phyloP scores from a whole-genome alignment of 2,797 vertebrate species.

The Babyrousa celebensis region DNA sequence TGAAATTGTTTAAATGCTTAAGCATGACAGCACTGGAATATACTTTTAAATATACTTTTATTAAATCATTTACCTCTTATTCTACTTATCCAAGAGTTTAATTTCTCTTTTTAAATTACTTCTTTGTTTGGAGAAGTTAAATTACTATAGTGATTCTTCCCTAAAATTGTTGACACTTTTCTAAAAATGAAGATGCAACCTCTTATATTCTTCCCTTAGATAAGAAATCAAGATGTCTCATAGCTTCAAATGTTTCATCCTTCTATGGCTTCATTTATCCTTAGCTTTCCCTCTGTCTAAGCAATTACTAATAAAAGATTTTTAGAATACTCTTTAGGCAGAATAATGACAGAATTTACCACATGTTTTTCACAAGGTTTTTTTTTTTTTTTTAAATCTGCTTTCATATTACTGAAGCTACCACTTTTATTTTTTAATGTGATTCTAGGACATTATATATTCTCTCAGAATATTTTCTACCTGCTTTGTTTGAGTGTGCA shows the following conservation, averaged over 20 bases:
- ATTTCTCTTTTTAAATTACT: neutral
- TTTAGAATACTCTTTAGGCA: neutral
- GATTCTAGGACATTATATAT: neutral
- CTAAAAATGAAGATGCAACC: neutral
- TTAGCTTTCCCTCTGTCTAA: neutral
- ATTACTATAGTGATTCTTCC: neutral
- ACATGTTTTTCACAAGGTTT: neutral
- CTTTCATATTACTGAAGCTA: neutral
- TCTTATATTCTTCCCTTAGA: neutral
- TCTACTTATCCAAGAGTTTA: neutral
- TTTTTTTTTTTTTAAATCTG: neutral
- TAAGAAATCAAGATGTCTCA: neutral
- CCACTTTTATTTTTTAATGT: neutral
- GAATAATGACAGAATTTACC: neutral
- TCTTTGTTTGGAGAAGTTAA: neutral
- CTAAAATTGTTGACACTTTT: neutral
- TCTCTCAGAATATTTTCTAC: neutral
- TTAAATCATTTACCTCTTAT: neutral
- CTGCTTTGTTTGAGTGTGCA: neutral
- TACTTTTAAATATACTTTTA: neutral
- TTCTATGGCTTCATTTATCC: neutral
- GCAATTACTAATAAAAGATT: neutral
- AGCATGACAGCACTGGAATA: neutral
- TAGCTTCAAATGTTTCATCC: neutral
- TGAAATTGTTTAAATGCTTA: conserved; percentile 32